Evolutionary conservation across 2,888 invertebrate species (phyloP), one percentile per base, ranked within the genome.

Genomic region (Melanostoma scalare): DNA sequence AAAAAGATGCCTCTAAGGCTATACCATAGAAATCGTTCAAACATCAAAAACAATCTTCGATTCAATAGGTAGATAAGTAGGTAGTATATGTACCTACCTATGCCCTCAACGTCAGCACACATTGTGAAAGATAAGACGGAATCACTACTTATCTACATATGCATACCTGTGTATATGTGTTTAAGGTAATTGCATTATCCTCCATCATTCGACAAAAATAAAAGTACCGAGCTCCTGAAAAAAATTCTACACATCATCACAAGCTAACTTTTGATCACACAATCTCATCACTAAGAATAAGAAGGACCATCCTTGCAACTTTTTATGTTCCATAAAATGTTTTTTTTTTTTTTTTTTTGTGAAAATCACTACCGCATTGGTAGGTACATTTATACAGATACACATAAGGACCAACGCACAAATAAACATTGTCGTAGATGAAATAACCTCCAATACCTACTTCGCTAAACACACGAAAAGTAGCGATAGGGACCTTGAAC

Each of bases 401-500:
- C 20, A 20, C 20, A 20, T 20, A 20, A 20, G 20, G 20, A 20
- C 20, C 20, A 20, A 20, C 20, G 20, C 20, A 20, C 20, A 20
- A 20, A 20, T 20, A 20, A 20, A 20, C 20, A 20, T 20, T 20
- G 20, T 20, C 20, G 20, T 20, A 20, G 20, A 20, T 20, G 20
- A 20, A 20, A 20, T 20, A 20, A 20, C 20, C 20, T 10, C 10
- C 63, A 10, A 6, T 53, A 42, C 36, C 58, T 48, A 55, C 35
- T 48, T 53, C 31, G 2, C 50, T 38, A 56, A 69, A 71, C 44
- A 53, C 36, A 61, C 48, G 38, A 77, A 53, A 82, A 82, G 68
- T 82, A 78, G 73, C 46, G 68, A 82, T 73, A 68, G 73, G 73
- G 78, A 82, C 82, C 82, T 82, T 78, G 78, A 82, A 78, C 72